These are phyloP conservation scores for Amphiprion clarkii DNA, from an alignment of 2,797 vertebrate species.

Conservation along the genomic window DNA sequence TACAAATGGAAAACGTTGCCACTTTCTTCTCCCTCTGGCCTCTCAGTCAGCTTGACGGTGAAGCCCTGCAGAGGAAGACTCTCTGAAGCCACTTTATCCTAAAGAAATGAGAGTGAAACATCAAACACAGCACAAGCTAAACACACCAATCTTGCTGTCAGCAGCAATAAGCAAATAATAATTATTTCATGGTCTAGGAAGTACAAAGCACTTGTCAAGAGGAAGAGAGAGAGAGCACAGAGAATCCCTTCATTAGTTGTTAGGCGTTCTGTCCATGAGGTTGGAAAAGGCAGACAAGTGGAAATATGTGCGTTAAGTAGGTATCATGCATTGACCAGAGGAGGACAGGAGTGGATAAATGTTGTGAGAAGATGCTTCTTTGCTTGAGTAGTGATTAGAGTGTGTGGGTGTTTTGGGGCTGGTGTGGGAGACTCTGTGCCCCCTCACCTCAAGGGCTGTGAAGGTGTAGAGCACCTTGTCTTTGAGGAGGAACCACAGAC, in stretches of 20 bases:
- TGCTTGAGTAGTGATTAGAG: slow-evolving; percentile 16
- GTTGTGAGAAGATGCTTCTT: slow-evolving; percentile 6
- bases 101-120: slow-evolving; percentile 36
- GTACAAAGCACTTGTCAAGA: slow-evolving; percentile 31
- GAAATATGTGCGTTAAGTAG: slow-evolving; percentile 25
- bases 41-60: slow-evolving; percentile 90
- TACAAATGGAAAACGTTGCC: slow-evolving; percentile 93
- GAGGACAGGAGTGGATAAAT: slow-evolving; percentile 24
- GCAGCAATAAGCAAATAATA: not conserved
- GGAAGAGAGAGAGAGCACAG: slow-evolving; percentile 75
- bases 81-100: slow-evolving; percentile 96
- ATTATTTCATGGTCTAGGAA: slow-evolving; percentile 25
- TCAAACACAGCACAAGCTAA: slow-evolving; percentile 8
- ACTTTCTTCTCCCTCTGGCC: slow-evolving; percentile 87
- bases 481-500: slow-evolving; percentile 98
- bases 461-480: slow-evolving; percentile 99
- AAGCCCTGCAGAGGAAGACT: slow-evolving; percentile 95
- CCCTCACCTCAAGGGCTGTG: slow-evolving; percentile 92
- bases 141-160: not conserved
- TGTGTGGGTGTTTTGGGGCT: slow-evolving; percentile 67
- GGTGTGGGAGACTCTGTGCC: slow-evolving; percentile 87
- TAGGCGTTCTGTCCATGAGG: slow-evolving; percentile 30
- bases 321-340: not conserved
- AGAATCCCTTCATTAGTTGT: slow-evolving; percentile 66
- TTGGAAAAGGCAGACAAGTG: slow-evolving; percentile 28